A percentile compares a stretch with the other conserved stretches of the same genome.
phyloP scores from a whole-genome alignment of 2,113 vertebrate species.

The Paratilapia polleni region DNA sequence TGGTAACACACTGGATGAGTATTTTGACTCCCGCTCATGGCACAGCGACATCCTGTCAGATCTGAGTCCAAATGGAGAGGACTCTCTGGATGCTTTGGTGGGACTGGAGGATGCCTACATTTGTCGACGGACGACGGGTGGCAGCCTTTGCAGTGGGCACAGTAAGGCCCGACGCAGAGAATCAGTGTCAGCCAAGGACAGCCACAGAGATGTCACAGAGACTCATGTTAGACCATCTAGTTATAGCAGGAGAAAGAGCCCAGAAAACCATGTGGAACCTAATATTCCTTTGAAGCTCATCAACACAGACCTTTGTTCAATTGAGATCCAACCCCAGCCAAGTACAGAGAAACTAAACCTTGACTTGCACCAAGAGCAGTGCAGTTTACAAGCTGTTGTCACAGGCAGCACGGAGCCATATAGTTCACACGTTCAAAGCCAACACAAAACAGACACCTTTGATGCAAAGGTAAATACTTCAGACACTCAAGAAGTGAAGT shows the following conservation, averaged over 20 bases:
- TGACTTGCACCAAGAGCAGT: background rate
- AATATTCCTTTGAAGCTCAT: background rate
- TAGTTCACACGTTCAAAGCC: conserved; percentile 4
- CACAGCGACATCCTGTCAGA: conserved; percentile 81
- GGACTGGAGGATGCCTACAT: conserved; percentile 56
- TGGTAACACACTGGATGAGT: conserved; percentile 75
- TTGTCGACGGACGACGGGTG: background rate
- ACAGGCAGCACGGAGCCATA: background rate
- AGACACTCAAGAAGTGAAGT: conserved; percentile 6
- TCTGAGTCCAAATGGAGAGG: conserved; percentile 78
- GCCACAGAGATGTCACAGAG: conserved; percentile 9
- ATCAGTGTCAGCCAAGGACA: conserved; percentile 50
- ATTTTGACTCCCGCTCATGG: conserved; percentile 80
- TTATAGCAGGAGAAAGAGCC: conserved; percentile 26
- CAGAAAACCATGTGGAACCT: conserved; percentile 11
- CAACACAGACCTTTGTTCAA: background rate
- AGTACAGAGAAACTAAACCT: background rate
- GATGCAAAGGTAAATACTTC: conserved; percentile 25
- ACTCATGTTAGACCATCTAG: background rate
- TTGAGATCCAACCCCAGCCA: background rate
- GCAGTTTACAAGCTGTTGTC: background rate
- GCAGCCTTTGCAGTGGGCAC: conserved; percentile 49
- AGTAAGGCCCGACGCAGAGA: conserved; percentile 67
- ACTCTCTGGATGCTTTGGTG: conserved; percentile 73
- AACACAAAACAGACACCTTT: conserved; percentile 6